Base-by-base conservation (phyloP, 2,888 invertebrate genomes). In the Philereme transversata region DNA sequence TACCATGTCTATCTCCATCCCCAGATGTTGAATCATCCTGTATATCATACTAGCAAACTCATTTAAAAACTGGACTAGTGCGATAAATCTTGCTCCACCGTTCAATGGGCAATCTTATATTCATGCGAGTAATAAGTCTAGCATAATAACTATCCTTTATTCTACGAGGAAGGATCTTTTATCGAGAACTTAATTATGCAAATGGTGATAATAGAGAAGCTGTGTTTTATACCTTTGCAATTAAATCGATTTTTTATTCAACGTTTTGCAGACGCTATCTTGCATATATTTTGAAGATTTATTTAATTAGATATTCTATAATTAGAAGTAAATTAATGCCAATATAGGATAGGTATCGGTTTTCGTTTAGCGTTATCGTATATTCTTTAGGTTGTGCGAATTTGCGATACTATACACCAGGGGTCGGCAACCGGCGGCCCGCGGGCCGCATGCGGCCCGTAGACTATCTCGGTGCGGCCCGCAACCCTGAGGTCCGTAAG, bases 111-210 rank as follows among this genome's bases (percentile, higher is more conserved):
- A 77, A 86, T 84, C 77, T 77, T 81, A 83, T 84, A 86, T 87
- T 86, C 83, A 84, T 82, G 73, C 72, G 75, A 75, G 78, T 78
- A 79, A 84, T 75, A 75, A 78, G 75, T 72, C 76, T 72, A 75
- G 74, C 70, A 71, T 53, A 50, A 50, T 35, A 78, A 82, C 78
- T 81, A 76, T 75, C 74, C 33, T 44, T 53, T 58, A 52, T 60
- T 53, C 52, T 57, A 44, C 57, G 34, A 44, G 51, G 43, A 76
- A 80, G 77, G 74, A 73, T 78, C 9, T 81, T 75, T 72, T 72
- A 74, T 73, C 69, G 70, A 75, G 76, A 77, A 77, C 75, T 81
- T 81, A 81, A 85, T 84, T 86, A 86, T 83, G 84, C 75, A 83
- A 83, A 85, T 82, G 73, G 67, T 61, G 71, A 69, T 68, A 67